Evolutionary conservation across 2,888 invertebrate species (phyloP).

Genomic region (Pemphredon lugubris): DNA sequence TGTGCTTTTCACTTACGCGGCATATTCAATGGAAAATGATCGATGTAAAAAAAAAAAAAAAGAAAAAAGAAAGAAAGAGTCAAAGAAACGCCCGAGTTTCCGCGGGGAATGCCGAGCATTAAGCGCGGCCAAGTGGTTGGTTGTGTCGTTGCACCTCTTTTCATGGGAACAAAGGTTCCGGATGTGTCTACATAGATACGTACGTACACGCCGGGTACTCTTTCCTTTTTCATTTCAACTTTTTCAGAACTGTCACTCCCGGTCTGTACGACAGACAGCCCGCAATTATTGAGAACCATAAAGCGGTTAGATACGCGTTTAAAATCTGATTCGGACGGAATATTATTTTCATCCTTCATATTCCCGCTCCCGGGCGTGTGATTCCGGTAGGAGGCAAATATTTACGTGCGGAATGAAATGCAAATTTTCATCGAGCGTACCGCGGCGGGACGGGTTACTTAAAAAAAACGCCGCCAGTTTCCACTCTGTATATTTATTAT

Average conservation of each 20-base stretch:
- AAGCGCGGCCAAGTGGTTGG: no score
- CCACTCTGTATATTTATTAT: slow-evolving; percentile 27
- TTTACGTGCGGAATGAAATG: slow-evolving; percentile 52
- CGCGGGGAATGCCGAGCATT: slow-evolving; percentile 29
- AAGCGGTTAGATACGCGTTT: slow-evolving; percentile 28
- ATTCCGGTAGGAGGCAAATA: slow-evolving; percentile 35
- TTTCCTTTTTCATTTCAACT: slow-evolving; percentile 17
- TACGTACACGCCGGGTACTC: background rate
- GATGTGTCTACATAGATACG: background rate
- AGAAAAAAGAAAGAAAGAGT: background rate
- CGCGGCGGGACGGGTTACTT: slow-evolving; percentile 3
- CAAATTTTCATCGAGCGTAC: slow-evolving; percentile 41
- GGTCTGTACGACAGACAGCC: slow-evolving; percentile 22
- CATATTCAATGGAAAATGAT: slow-evolving; percentile 19
- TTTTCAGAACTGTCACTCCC: slow-evolving; percentile 37
- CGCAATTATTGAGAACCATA: slow-evolving; percentile 26
- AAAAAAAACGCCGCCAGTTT: slow-evolving; percentile 23
- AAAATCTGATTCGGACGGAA: slow-evolving; percentile 31
- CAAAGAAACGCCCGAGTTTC: slow-evolving; percentile 16
- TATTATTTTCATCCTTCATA: slow-evolving; percentile 33
- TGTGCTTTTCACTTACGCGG: slow-evolving; percentile 5
- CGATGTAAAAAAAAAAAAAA: slow-evolving; percentile 13
- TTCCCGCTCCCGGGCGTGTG: background rate
- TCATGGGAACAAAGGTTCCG: slow-evolving; percentile 25
- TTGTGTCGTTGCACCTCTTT: slow-evolving; percentile 24